Evolutionary conservation across 2,888 invertebrate species (phyloP).

Genomic region (Heteromyza rotundicornis): DNA sequence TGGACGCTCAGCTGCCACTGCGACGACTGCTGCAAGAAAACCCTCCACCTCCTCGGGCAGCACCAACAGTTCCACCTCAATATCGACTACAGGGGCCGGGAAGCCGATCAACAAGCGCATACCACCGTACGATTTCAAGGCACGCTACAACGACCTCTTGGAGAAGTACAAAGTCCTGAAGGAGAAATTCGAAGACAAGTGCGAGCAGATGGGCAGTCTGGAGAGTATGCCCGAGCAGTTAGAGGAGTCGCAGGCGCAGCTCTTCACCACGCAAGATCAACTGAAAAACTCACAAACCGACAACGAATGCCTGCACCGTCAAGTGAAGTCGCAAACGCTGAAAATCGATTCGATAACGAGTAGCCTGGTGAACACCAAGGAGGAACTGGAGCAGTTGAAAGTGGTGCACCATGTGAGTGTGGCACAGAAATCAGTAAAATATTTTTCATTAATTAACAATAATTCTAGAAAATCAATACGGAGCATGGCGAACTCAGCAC

Average conservation of each 20-base stretch:
- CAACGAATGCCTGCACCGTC: constrained; percentile 50
- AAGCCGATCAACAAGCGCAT: constrained; percentile 65
- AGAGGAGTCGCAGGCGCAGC: constrained; percentile 61
- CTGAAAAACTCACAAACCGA: constrained; percentile 46
- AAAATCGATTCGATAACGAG: constrained; percentile 51
- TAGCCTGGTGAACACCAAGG: constrained; percentile 46
- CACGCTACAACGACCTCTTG: constrained; percentile 68
- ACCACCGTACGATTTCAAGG: constrained; percentile 71
- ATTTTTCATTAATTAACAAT: constrained; percentile 5
- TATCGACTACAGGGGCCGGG: constrained; percentile 36
- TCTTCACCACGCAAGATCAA: constrained; percentile 50
- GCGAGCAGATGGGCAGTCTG: constrained; percentile 64
- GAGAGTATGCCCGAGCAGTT: constrained; percentile 65
- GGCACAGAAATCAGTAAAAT: not conserved
- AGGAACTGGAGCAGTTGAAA: constrained; percentile 47
- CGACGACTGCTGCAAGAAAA: constrained; percentile 3
- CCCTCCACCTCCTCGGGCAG: constrained; percentile 14
- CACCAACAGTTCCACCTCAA: constrained; percentile 22
- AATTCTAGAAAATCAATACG: constrained; percentile 43
- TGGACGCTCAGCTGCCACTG: not conserved
- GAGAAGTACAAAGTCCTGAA: constrained; percentile 68
- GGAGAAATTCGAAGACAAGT: constrained; percentile 64
- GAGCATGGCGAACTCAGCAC: constrained; percentile 41
- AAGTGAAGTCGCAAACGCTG: constrained; percentile 45
- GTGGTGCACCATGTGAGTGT: constrained; percentile 44